Evolutionary conservation across 2,797 vertebrate species (phyloP).

Genomic region (Rhyacichthys aspro): DNA sequence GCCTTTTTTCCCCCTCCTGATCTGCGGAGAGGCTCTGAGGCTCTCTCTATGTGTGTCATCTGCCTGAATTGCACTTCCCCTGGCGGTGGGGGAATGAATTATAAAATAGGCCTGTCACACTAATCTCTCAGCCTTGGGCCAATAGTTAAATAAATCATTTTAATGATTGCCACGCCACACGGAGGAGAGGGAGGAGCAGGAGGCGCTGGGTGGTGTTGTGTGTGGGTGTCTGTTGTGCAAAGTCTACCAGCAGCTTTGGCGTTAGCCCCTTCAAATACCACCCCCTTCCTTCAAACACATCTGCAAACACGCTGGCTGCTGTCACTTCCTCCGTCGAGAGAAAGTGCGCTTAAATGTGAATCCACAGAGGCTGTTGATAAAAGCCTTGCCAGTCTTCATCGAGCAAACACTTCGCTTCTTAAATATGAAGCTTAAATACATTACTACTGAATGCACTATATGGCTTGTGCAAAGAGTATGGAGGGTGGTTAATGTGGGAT

Average conservation of each 20-base stretch:
- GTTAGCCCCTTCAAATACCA: slow-evolving; percentile 34
- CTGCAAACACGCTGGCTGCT: slow-evolving; percentile 38
- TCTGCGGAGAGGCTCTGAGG: slow-evolving; percentile 55
- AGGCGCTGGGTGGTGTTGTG: slow-evolving; percentile 63
- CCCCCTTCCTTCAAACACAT: slow-evolving; percentile 47
- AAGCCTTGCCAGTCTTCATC: slow-evolving; percentile 57
- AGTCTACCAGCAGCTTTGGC: slow-evolving; percentile 58
- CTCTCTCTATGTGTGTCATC: slow-evolving; percentile 70
- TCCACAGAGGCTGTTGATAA: slow-evolving; percentile 62
- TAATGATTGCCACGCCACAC: slow-evolving; percentile 76
- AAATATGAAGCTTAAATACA: slow-evolving; percentile 33
- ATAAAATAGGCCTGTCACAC: slow-evolving; percentile 81
- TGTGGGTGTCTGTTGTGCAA: slow-evolving; percentile 51
- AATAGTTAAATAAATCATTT: slow-evolving; percentile 83
- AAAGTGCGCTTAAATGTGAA: slow-evolving; percentile 48
- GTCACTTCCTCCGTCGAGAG: slow-evolving; percentile 53
- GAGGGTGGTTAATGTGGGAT: slow-evolving; percentile 56
- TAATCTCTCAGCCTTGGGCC: slow-evolving; percentile 78
- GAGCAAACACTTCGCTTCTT: slow-evolving; percentile 1
- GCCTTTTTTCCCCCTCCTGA: slow-evolving; percentile 36
- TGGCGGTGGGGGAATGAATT: slow-evolving; percentile 79
- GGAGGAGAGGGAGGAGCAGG: slow-evolving; percentile 45
- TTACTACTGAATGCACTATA: slow-evolving; percentile 49
- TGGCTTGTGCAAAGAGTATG: slow-evolving; percentile 41
- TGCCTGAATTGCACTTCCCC: slow-evolving; percentile 75